Conservation (phyloP, 2,113 vertebrate species). For the Scolopax mira region DNA sequence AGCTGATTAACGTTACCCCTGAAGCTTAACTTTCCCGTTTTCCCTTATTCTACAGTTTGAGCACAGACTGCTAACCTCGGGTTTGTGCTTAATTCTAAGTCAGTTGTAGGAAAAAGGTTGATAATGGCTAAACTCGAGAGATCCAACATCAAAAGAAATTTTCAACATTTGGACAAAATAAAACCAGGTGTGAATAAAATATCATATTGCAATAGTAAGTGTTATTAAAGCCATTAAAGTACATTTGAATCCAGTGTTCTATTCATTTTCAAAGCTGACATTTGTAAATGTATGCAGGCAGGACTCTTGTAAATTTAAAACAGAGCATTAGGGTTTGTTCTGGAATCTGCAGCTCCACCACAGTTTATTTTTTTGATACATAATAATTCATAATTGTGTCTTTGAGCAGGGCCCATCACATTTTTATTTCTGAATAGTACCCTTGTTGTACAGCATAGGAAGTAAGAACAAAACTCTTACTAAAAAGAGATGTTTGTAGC, state of each 20-base stretch:
- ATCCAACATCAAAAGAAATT: conserved; percentile 56
- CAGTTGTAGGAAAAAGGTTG: conserved; percentile 6
- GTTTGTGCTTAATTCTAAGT: conserved; percentile 17
- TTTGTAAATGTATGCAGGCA: conserved; percentile 37
- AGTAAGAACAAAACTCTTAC: not conserved
- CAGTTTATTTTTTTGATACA: not conserved
- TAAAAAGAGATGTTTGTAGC: not conserved
- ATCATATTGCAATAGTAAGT: conserved; percentile 27
- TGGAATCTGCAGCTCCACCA: not conserved
- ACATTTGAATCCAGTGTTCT: conserved; percentile 15
- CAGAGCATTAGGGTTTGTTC: not conserved
- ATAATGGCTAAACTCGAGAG: conserved; percentile 35
- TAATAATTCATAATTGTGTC: not conserved
- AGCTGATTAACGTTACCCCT: not conserved
- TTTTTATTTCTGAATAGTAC: not conserved
- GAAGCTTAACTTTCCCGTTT: not conserved
- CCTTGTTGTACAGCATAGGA: not conserved
- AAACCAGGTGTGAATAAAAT: conserved; percentile 66
- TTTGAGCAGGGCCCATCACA: not conserved
- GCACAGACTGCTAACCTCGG: not conserved
- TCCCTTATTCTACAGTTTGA: not conserved
- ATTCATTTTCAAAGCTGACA: conserved; percentile 51
- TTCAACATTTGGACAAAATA: conserved; percentile 54
- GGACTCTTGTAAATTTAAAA: conserved; percentile 46
- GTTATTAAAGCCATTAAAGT: conserved; percentile 59